A percentile compares a stretch with the other conserved stretches of the same genome.
Evolutionary conservation across 2,888 invertebrate genomes (phyloP).

Genomic region (Margaritifera margaritifera): DNA sequence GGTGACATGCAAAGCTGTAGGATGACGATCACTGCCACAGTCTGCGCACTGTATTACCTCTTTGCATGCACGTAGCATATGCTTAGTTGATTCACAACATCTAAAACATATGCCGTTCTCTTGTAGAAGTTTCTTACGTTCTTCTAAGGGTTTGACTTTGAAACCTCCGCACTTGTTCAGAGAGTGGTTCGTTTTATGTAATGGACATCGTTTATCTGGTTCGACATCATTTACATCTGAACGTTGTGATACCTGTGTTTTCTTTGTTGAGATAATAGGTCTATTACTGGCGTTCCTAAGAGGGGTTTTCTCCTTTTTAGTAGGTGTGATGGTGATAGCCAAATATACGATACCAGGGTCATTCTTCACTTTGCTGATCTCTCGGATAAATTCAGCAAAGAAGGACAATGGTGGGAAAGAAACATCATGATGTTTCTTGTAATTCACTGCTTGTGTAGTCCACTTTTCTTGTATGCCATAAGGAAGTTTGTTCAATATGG

Average conservation of each 20-base stretch:
- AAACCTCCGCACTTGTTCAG: conserved; percentile 14
- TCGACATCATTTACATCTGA: not conserved
- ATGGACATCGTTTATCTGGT: not conserved
- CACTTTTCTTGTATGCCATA: conserved; percentile 18
- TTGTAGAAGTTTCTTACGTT: conserved; percentile 10
- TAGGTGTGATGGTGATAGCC: too few relatives aligned
- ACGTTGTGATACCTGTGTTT: not conserved
- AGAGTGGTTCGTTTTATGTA: conserved; percentile 8
- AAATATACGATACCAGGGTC: conserved; percentile 14
- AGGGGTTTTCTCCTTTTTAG: too few relatives aligned
- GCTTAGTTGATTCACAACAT: conserved; percentile 11
- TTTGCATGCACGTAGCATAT: conserved; percentile 3
- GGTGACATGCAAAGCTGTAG: conserved; percentile 10
- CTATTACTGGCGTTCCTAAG: not conserved
- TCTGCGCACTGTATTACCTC: conserved; percentile 4
- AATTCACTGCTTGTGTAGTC: conserved; percentile 5
- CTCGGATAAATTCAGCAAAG: conserved; percentile 7
- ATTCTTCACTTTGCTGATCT: conserved; percentile 6
- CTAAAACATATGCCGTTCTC: conserved; percentile 14
- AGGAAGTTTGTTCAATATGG: too few relatives aligned
- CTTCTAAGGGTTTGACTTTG: conserved; percentile 2
- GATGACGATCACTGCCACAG: conserved; percentile 7
- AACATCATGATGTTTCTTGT: conserved; percentile 6
- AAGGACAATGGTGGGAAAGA: conserved; percentile 13
- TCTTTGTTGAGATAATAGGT: not conserved